Percentiles rank a stretch among this genome's conserved stretches.
These are phyloP conservation scores for Anoplolepis gracilipes DNA, from an alignment of 1,140 invertebrate genomes.

Conservation along the genomic window DNA sequence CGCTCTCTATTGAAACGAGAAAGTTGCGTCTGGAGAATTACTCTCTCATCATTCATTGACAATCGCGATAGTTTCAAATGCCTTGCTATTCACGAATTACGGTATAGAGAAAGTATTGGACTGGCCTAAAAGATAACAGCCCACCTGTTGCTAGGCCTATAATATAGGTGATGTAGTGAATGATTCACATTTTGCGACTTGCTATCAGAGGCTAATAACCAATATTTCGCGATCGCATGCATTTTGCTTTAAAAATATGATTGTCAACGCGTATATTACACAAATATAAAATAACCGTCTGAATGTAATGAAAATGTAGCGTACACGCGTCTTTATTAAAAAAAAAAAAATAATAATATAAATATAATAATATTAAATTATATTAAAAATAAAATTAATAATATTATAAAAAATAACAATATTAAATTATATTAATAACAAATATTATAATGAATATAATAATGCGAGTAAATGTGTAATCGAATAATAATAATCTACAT, in stretches of 20 bases:
- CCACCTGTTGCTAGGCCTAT: slow-evolving; percentile 79
- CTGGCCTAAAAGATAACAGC: slow-evolving; percentile 67
- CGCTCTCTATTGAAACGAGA: background rate
- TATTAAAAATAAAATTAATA: too few species aligned
- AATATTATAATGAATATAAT: background rate
- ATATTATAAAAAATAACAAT: too few species aligned
- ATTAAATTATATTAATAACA: background rate
- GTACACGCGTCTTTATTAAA: too few species aligned
- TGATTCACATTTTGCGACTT: slow-evolving; percentile 50
- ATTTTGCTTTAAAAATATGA: background rate
- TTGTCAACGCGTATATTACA: too few species aligned
- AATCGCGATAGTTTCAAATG: slow-evolving; percentile 15
- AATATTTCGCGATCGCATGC: background rate
- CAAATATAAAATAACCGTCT: too few species aligned
- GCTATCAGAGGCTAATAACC: slow-evolving; percentile 26
- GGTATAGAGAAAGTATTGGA: slow-evolving; percentile 26
- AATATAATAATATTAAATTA: too few species aligned
- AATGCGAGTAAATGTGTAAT: background rate
- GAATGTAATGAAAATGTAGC: background rate
- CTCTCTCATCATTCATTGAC: background rate
- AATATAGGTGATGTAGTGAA: slow-evolving; percentile 16
- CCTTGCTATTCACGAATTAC: slow-evolving; percentile 20
- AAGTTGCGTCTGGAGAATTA: background rate
- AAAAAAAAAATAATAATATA: too few species aligned
- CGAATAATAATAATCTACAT: background rate